These are phyloP conservation scores for Ethmia dodecea DNA, from an alignment of 2,888 invertebrate genomes.

Conservation along the genomic window DNA sequence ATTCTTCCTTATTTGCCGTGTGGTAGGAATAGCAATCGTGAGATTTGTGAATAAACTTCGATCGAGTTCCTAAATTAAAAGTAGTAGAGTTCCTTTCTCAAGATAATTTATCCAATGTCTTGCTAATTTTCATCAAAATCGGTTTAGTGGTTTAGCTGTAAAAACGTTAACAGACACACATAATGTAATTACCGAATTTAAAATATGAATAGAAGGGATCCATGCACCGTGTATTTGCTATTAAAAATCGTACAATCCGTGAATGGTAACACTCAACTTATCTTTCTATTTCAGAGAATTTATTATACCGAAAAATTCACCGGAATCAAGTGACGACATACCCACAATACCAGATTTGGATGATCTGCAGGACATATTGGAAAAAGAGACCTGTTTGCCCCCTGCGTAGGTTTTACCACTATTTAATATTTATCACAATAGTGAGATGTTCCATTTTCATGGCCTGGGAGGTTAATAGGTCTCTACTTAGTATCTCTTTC, in stretches of 20 bases:
- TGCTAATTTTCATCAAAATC: no score
- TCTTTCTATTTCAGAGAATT: slow-evolving; percentile 49
- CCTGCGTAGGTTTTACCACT: slow-evolving; percentile 46
- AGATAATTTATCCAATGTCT: no score
- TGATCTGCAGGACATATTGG: slow-evolving; percentile 63
- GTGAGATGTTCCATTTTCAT: no score
- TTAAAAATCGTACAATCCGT: slow-evolving; percentile 4
- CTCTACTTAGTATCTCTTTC: no score
- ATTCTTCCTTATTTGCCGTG: neutral
- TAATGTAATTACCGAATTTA: no score
- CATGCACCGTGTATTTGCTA: no score
- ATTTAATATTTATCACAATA: neutral
- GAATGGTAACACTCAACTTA: neutral
- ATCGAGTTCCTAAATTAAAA: neutral
- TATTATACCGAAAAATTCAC: slow-evolving; percentile 60
- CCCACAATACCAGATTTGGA: slow-evolving; percentile 72
- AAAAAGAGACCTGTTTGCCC: slow-evolving; percentile 60
- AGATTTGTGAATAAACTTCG: no score
- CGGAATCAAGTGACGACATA: slow-evolving; percentile 65
- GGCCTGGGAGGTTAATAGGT: no score
- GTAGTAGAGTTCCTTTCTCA: no score
- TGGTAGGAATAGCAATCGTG: neutral
- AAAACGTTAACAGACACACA: no score
- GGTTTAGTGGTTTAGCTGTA: no score
- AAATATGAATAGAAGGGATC: no score